Conservation (phyloP, 2,888 invertebrate species). For the Meiosimyza platycephala region DNA sequence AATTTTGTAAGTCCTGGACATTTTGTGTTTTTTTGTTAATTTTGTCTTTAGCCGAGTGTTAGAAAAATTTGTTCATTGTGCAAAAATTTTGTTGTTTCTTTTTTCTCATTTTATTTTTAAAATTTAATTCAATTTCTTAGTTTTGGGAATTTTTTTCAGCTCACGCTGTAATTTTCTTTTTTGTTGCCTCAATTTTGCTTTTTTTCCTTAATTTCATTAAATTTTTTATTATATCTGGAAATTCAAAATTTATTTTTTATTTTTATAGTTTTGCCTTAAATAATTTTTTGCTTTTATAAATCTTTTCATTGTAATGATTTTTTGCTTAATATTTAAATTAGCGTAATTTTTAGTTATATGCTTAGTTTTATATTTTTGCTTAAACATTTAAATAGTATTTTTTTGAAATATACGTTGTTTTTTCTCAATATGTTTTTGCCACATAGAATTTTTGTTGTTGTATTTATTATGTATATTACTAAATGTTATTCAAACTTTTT, state of each 20-base stretch:
- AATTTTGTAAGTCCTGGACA: conserved; percentile 32
- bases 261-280: conserved; percentile 31
- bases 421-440: conserved; percentile 48
- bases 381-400: conserved; percentile 41
- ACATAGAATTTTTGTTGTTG: conserved; percentile 44
- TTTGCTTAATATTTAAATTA: conserved; percentile 50
- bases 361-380: conserved; percentile 40
- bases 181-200: conserved; percentile 44
- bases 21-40: conserved; percentile 15
- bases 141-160: conserved; percentile 54
- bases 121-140: conserved; percentile 30
- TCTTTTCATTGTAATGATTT: conserved; percentile 41
- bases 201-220: conserved; percentile 5
- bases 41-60: conserved; percentile 32
- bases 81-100: neutral
- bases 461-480: conserved; percentile 39
- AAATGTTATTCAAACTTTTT: conserved; percentile 36
- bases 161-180: conserved; percentile 60
- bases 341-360: conserved; percentile 40
- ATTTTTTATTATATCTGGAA: conserved; percentile 30
- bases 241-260: conserved; percentile 35
- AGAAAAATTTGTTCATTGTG: neutral
- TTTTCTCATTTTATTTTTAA: neutral
- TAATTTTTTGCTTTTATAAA: conserved; percentile 44
- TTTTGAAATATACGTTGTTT: conserved; percentile 36